Evolutionary conservation across 1,140 invertebrate genomes (phyloP), one percentile per base, ranked within the genome.

Genomic region (Drosophila seguyi): DNA sequence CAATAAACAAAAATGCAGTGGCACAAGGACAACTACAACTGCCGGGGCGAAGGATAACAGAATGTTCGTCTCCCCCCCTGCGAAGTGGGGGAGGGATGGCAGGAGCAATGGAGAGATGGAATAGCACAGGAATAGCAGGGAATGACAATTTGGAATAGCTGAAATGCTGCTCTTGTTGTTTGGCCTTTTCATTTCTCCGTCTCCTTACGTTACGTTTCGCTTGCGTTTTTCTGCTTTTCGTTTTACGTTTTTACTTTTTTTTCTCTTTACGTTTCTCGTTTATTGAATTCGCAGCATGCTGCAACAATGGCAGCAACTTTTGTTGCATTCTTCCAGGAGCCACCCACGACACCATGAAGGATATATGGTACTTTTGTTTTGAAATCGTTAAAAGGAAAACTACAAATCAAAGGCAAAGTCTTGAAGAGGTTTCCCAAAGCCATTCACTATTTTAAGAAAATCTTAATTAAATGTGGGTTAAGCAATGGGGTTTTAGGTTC

Each of bases 1-100:
- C 78, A 80, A 81, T 81, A 81, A 81, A 75, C 71, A 81, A 69
- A 79, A 80, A 81, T 75, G 72, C 77, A 67, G 45, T n/a, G 8
- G 50, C 50, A 38, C 52, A 52, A 39, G 44, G 34, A 52, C 45
- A 31, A 4, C 11, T 18, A 29, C 53, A 56, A 36, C 61, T 34
- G 50, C 11, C 31, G 29, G 25, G 27, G 6, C 27, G 45, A 60
- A 69, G 39, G 48, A 34, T 38, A 47, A 63, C 29, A 39, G 52
- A 55, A 55, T 55, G 52, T n/a, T 55, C 14, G 29, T n/a, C 29
- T 16, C 48, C 16, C n/a, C 4, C 2, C 25, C 25, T 25, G 2
- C 20, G 14, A 34, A 36, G 11, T 29, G 50, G 16, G 16, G 11
- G 13, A 22, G 16, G 13, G 14, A 14, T 10, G 1, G 18, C 2